Percentiles rank a stretch among this genome's conserved stretches.
phyloP scores from a whole-genome alignment of 30 jellyfish, hydroid and myxozoan species.

The Aurelia aurita region DNA sequence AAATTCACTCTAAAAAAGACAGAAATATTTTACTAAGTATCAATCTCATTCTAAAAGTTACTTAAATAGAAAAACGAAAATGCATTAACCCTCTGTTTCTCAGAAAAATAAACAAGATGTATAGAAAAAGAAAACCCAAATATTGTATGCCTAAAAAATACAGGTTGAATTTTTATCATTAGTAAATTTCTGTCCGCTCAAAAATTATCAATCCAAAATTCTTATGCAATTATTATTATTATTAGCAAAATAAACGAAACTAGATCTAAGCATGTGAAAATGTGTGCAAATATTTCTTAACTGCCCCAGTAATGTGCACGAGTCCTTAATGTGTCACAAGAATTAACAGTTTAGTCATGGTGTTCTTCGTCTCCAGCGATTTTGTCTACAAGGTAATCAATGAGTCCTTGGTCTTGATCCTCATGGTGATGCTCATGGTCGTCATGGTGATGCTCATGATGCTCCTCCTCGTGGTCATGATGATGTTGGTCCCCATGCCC shows the following conservation, averaged over 20 bases:
- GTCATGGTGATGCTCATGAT: slow-evolving; percentile 9
- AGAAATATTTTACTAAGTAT: no score
- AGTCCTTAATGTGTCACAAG: no score
- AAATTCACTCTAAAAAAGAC: no score
- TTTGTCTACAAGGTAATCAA: slow-evolving; percentile 70
- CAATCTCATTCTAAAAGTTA: no score
- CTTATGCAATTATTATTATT: neutral
- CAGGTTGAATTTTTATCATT: no score
- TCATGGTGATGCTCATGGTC: neutral
- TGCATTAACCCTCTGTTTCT: no score
- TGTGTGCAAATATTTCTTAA: neutral
- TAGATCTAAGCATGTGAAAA: neutral
- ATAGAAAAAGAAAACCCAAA: slow-evolving; percentile 17
- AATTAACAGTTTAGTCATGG: neutral
- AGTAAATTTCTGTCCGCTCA: neutral
- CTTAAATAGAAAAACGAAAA: no score
- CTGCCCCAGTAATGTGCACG: slow-evolving; percentile 7
- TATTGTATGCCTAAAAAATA: neutral
- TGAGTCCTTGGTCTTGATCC: slow-evolving; percentile 60
- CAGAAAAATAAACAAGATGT: neutral
- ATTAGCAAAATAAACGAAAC: slow-evolving; percentile 3
- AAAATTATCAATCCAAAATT: slow-evolving; percentile 8
- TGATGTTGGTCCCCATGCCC: slow-evolving; percentile 47
- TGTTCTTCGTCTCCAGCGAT: slow-evolving; percentile 31
- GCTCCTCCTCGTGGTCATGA: slow-evolving; percentile 1